phyloP scores from a whole-genome alignment of 2,888 invertebrate genomes.

The Aethes cnicana region DNA sequence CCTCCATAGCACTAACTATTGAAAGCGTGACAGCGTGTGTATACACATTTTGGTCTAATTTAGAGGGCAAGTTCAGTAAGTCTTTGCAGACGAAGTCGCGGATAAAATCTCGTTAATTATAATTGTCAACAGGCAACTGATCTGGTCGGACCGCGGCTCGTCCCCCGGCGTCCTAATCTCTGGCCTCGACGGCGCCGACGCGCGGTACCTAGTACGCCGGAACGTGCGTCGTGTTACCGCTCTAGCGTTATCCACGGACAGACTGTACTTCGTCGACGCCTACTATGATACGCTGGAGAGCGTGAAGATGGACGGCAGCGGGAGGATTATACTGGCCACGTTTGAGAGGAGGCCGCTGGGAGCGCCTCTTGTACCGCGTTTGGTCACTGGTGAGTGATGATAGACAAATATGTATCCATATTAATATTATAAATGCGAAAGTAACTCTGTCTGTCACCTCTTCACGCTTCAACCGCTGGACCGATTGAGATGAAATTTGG shows the following conservation, averaged over 20 bases:
- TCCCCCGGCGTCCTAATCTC: slow-evolving; percentile 84
- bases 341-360: slow-evolving; percentile 44
- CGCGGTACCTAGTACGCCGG: slow-evolving; percentile 79
- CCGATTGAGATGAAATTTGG: too few relatives aligned
- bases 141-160: slow-evolving; percentile 88
- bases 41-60: too few relatives aligned
- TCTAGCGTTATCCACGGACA: slow-evolving; percentile 87
- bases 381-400: slow-evolving; percentile 7
- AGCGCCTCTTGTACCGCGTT: slow-evolving; percentile 35
- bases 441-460: too few relatives aligned
- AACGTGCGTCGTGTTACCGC: slow-evolving; percentile 88
- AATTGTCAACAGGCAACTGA: slow-evolving; percentile 79
- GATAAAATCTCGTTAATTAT: too few relatives aligned
- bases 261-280: slow-evolving; percentile 93
- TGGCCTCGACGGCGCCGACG: slow-evolving; percentile 84
- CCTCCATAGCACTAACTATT: too few relatives aligned
- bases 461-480: too few relatives aligned
- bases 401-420: slow-evolving; percentile 7
- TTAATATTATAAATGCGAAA: too few relatives aligned
- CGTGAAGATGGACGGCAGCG: slow-evolving; percentile 85
- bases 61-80: too few relatives aligned
- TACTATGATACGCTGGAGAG: slow-evolving; percentile 88
- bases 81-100: too few relatives aligned
- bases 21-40: too few relatives aligned
- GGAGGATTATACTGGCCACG: slow-evolving; percentile 66